Percentiles rank a stretch among this genome's conserved stretches.
Conservation (phyloP, 2,113 vertebrate genomes). For the Chloroceryle aenea region DNA sequence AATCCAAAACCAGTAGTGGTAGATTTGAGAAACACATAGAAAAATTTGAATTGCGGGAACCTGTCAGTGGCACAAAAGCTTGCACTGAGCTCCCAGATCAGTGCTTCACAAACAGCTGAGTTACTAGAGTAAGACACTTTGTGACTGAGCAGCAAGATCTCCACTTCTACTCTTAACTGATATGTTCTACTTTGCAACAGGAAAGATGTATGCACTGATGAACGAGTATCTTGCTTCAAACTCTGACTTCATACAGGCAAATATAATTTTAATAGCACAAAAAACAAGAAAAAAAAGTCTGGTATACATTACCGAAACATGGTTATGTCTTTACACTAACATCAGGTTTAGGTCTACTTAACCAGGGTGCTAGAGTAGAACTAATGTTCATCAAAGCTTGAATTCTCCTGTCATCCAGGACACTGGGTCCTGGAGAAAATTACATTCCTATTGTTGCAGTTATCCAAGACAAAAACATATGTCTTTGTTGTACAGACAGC, state of each 20-base stretch:
- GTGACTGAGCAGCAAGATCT: background rate
- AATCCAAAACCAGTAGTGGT: background rate
- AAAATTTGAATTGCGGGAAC: background rate
- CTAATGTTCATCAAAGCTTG: background rate
- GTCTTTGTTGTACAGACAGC: background rate
- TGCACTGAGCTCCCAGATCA: background rate
- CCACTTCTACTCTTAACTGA: background rate
- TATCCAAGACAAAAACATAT: background rate
- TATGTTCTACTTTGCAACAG: background rate
- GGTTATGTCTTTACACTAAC: background rate
- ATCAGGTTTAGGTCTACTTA: background rate
- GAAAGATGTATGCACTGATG: background rate
- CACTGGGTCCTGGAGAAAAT: background rate
- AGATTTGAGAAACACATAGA: background rate
- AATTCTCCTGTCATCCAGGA: background rate
- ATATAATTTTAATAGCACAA: background rate
- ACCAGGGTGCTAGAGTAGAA: background rate
- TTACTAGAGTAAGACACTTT: background rate
- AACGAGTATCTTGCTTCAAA: background rate
- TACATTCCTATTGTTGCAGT: background rate
- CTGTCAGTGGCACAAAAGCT: background rate
- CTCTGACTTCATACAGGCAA: background rate
- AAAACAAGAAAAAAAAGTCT: background rate
- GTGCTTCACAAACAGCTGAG: background rate
- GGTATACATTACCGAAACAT: background rate